A percentile compares a stretch with the other conserved stretches of the same genome.
phyloP scores from a whole-genome alignment of 1,140 invertebrate genomes.

The Euwallacea similis region DNA sequence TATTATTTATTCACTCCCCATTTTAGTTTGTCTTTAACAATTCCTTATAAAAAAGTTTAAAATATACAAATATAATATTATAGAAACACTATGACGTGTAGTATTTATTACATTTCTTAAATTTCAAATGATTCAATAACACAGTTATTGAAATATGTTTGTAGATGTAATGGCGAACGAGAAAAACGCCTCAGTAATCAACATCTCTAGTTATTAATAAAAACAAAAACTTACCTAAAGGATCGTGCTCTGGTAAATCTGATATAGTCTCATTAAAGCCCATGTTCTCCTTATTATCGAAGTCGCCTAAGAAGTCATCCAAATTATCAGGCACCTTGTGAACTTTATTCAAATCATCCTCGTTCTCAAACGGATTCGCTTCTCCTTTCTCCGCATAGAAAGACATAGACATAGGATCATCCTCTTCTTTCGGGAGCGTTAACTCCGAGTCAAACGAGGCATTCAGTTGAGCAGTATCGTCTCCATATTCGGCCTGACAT shows the following conservation, averaged over 20 bases:
- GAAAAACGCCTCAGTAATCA: neutral
- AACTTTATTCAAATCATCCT: constrained; percentile 59
- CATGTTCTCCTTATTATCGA: neutral
- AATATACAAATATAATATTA: too few species aligned
- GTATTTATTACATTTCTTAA: too few species aligned
- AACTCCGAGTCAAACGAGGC: constrained; percentile 39
- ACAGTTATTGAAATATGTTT: too few species aligned
- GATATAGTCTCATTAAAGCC: constrained; percentile 44
- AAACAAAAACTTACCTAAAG: constrained; percentile 30
- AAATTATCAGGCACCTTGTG: constrained; percentile 63
- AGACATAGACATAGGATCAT: constrained; percentile 71
- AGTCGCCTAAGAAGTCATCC: constrained; percentile 55
- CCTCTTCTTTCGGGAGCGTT: constrained; percentile 51
- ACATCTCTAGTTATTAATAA: neutral
- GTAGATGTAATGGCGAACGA: neutral
- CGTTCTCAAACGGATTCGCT: constrained; percentile 49
- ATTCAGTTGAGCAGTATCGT: constrained; percentile 51
- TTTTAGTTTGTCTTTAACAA: too few species aligned
- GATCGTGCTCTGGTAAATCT: constrained; percentile 44
- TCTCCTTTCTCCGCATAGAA: constrained; percentile 66
- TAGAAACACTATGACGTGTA: too few species aligned
- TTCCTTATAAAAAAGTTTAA: too few species aligned
- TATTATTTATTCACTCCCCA: too few species aligned
- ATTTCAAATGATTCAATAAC: too few species aligned
- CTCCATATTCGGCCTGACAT: constrained; percentile 55